Evolutionary conservation across 2,888 invertebrate species (phyloP).

Genomic region (Barypeithes pellucidus): DNA sequence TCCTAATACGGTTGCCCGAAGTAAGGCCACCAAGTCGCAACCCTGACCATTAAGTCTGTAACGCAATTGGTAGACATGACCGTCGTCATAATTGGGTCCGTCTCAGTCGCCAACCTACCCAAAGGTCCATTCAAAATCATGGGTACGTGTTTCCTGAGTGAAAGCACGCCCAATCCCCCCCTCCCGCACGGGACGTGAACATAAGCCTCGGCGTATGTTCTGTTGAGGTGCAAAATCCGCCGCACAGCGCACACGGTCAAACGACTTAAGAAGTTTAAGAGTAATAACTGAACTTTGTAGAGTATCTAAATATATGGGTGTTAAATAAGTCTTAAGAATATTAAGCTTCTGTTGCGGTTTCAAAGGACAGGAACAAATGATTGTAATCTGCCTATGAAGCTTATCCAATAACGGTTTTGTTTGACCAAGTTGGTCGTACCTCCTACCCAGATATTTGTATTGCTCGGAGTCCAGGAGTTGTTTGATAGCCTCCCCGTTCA

Average conservation of each 20-base stretch:
- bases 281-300: conserved; percentile 19
- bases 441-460: conserved; percentile 39
- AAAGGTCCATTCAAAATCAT: conserved; percentile 13
- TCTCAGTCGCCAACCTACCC: too few species aligned
- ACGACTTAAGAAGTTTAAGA: conserved; percentile 7
- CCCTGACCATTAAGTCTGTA: too few species aligned
- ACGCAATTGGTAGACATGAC: too few species aligned
- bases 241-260: too few species aligned
- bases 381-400: background rate
- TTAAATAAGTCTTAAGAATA: conserved; percentile 13
- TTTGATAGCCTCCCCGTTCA: background rate
- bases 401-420: background rate
- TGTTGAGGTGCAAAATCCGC: conserved; percentile 10
- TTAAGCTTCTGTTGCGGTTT: conserved; percentile 35
- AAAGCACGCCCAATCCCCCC: conserved; percentile 39
- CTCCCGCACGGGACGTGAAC: conserved; percentile 23
- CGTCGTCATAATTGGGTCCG: too few species aligned
- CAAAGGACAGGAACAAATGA: conserved; percentile 18
- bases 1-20: too few species aligned
- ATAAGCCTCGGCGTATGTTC: conserved; percentile 14
- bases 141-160: conserved; percentile 25
- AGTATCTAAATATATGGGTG: conserved; percentile 12
- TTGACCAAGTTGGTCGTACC: conserved; percentile 8
- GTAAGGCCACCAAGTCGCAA: too few species aligned
- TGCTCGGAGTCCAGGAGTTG: conserved; percentile 13